These are phyloP conservation scores for Atopsyche davidsoni DNA, from an alignment of 1,140 invertebrate genomes.

Conservation along the genomic window DNA sequence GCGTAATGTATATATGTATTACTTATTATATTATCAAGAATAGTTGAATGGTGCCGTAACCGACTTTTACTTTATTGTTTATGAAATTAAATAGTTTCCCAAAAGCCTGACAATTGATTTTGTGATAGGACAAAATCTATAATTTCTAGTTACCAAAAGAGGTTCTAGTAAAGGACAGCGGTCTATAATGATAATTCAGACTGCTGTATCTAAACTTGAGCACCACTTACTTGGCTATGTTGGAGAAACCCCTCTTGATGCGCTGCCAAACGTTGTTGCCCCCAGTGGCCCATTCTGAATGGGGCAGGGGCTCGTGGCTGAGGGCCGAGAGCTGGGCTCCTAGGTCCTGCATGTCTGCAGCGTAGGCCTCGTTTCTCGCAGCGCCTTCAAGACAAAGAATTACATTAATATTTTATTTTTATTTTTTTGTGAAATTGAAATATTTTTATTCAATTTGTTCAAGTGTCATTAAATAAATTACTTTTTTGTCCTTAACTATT, in stretches of 20 bases:
- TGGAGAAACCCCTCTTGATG: slow-evolving; percentile 56
- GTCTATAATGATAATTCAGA: no score
- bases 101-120: no score
- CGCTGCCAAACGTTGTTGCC: slow-evolving; percentile 54
- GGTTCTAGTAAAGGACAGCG: no score
- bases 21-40: background rate
- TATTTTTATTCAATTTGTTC: no score
- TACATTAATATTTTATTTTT: slow-evolving; percentile 3
- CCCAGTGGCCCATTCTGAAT: slow-evolving; percentile 55
- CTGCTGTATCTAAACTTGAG: no score
- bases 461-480: no score
- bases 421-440: background rate
- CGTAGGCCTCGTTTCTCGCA: slow-evolving; percentile 51
- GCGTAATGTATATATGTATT: slow-evolving; percentile 1
- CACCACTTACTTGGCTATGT: slow-evolving; percentile 52
- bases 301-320: slow-evolving; percentile 42
- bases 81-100: no score
- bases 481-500: no score
- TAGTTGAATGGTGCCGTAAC: no score
- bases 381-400: slow-evolving; percentile 17
- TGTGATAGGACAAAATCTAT: no score
- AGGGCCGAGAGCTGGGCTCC: slow-evolving; percentile 45
- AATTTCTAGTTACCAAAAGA: no score
- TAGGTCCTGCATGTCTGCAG: slow-evolving; percentile 54
- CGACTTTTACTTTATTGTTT: no score